Conservation (phyloP, 2,797 vertebrate genomes). For the Triplophysa bombifrons region DNA sequence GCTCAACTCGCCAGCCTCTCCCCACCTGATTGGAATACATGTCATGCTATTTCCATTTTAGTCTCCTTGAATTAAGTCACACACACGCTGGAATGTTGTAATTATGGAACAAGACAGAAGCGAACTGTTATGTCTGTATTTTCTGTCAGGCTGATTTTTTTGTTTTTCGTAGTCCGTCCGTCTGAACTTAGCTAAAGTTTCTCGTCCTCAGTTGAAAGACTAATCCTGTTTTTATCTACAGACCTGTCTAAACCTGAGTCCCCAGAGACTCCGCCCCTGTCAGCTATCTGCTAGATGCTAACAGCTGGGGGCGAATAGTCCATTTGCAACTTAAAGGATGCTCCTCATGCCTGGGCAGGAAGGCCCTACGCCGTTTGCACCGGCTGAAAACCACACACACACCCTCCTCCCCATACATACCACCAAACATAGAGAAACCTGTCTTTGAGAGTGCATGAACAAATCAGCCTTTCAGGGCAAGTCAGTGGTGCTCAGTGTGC, state of each 20-base stretch:
- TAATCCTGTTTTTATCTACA: slow-evolving; percentile 60
- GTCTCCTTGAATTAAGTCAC: slow-evolving; percentile 6
- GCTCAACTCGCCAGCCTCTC: slow-evolving; percentile 17
- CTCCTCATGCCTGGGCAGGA: slow-evolving; percentile 63
- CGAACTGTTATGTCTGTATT: slow-evolving; percentile 1
- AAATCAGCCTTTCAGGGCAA: slow-evolving; percentile 74
- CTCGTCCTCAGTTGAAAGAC: slow-evolving; percentile 37
- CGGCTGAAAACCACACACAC: slow-evolving; percentile 35
- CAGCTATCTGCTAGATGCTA: slow-evolving; percentile 54
- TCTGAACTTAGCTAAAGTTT: slow-evolving; percentile 29
- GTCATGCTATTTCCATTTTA: slow-evolving; percentile 21
- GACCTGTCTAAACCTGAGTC: slow-evolving; percentile 68
- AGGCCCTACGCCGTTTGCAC: slow-evolving; percentile 58
- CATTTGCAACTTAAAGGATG: slow-evolving; percentile 63
- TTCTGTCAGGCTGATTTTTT: background rate
- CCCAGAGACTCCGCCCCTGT: slow-evolving; percentile 32
- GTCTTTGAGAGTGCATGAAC: slow-evolving; percentile 71
- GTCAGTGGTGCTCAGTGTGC: slow-evolving; percentile 54
- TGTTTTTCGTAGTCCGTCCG: background rate
- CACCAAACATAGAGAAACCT: slow-evolving; percentile 58
- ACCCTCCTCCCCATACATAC: slow-evolving; percentile 49
- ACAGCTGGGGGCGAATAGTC: slow-evolving; percentile 61
- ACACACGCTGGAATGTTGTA: slow-evolving; percentile 6
- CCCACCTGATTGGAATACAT: slow-evolving; percentile 32
- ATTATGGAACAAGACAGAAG: slow-evolving; percentile 22